Conservation (phyloP, 2,797 vertebrate species). For the Phyllotis vaccarum region DNA sequence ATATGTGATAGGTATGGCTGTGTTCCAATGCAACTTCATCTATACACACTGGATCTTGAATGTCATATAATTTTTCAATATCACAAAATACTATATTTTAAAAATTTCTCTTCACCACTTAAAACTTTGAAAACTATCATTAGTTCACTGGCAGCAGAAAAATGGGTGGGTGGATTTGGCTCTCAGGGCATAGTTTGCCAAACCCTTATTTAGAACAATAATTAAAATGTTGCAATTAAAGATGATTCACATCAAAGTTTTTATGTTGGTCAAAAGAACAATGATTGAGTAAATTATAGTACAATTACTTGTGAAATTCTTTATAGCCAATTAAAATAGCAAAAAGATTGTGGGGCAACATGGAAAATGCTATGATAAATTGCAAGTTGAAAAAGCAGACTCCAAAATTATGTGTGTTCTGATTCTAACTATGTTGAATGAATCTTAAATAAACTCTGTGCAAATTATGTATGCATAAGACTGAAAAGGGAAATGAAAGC, state of each 20-base stretch:
- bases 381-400: conserved; percentile 74
- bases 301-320: conserved; percentile 71
- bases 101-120: background rate
- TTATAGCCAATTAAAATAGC: conserved; percentile 71
- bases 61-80: conserved; percentile 39
- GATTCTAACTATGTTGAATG: conserved; percentile 77
- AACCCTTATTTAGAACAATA: conserved; percentile 60
- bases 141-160: conserved; percentile 45
- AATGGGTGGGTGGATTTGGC: conserved; percentile 10
- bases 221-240: conserved; percentile 72
- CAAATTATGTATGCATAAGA: conserved; percentile 75
- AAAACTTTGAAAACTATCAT: conserved; percentile 54
- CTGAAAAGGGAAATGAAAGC: conserved; percentile 78
- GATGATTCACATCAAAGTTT: conserved; percentile 73
- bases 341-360: conserved; percentile 71
- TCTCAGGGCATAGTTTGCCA: conserved; percentile 44
- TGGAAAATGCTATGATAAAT: conserved; percentile 71
- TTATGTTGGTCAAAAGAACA: conserved; percentile 74
- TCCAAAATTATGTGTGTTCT: conserved; percentile 72
- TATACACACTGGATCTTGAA: conserved; percentile 24
- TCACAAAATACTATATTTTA: conserved; percentile 38
- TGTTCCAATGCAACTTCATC: conserved; percentile 55
- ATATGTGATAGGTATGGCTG: background rate
- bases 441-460: conserved; percentile 75
- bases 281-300: conserved; percentile 70